Conservation (phyloP, 2,888 invertebrate species). For the Rhopalosiphum nymphaeae region DNA sequence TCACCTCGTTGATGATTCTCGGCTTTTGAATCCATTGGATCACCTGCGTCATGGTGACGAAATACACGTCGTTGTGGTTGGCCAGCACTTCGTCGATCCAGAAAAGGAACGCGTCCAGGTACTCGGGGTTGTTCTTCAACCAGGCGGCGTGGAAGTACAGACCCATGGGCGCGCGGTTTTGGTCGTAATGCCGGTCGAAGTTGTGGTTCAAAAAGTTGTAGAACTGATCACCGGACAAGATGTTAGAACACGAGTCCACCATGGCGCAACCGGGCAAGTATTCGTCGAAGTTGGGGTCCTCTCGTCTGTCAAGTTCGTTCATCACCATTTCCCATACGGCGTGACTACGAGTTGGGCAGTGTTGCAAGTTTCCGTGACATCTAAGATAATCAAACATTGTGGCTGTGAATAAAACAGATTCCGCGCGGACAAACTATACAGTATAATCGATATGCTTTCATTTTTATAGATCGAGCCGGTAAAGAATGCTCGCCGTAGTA, state of each 20-base stretch:
- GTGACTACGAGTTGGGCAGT: conserved; percentile 91
- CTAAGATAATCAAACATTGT: conserved; percentile 73
- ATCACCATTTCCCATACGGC: conserved; percentile 97
- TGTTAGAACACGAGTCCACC: conserved; percentile 96
- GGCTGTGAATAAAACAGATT: not conserved
- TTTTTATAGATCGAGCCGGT: not conserved
- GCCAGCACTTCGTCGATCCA: conserved; percentile 91
- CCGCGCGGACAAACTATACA: not conserved
- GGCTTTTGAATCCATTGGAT: conserved; percentile 97
- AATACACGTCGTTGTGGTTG: conserved; percentile 91
- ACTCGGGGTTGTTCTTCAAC: conserved; percentile 93
- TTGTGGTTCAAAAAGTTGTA: conserved; percentile 95
- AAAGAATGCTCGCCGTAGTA: not conserved
- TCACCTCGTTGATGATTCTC: conserved; percentile 84
- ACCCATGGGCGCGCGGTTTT: conserved; percentile 89
- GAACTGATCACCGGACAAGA: conserved; percentile 91
- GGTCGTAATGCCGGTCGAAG: conserved; percentile 91
- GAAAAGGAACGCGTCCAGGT: conserved; percentile 89
- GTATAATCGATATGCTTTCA: not conserved
- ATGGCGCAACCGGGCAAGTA: conserved; percentile 92
- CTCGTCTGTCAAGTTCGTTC: conserved; percentile 92
- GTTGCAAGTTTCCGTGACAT: conserved; percentile 92
- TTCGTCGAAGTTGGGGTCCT: conserved; percentile 90
- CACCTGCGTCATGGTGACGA: conserved; percentile 95
- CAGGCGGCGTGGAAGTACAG: conserved; percentile 95